Base-by-base conservation (phyloP, 2,888 invertebrate species). In the Sarcophaga caerulescens region DNA sequence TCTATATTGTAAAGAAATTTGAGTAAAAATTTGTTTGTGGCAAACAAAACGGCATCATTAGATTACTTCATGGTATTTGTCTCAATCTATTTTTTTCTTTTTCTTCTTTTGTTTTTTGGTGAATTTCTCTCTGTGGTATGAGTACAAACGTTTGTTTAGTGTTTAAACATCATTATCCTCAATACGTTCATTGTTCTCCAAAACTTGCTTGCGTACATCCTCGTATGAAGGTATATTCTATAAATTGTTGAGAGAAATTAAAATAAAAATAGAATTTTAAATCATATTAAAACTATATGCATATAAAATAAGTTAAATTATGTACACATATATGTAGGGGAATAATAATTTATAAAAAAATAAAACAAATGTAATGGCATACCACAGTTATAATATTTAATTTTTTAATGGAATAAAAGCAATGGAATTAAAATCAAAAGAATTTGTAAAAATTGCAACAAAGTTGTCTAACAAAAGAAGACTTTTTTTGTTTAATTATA, bases 141-240 rank as follows among this genome's bases (percentile, higher is more conserved):
- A 52, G 52, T 52, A 52, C 10, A 52, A 14, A 52, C 1, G 12
- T 17, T 52, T 3, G 12, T 0, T 52, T 52, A 14, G 52, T 12
- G 35, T 59, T 89, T 87, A 90, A 83, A 90, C 88, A 82, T 89
- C 89, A 83, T 90, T 90, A 57, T 88, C 85, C 57, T 89, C 89
- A 35, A 89, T 76, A 52, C 83, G 87, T 59, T 92, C 91, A 85
- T 93, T 93, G 52, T 90, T 89, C 78, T 91, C 91, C 62, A 89
- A 85, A 74, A 92, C 81, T 84, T 90, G 87, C 75, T 91, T 91
- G 85, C 91, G 91, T 73, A 93, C 75, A 65, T 93, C 93, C 82
- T 93, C 93, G 85, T 93, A 93, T n/a, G 93, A 90, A 71, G 91
- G 92, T 81, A 90, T 84, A 3, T 88, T 88, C 93, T 93, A 89